Base-by-base conservation (phyloP, 2,888 invertebrate genomes). In the Eupithecia exiguata region DNA sequence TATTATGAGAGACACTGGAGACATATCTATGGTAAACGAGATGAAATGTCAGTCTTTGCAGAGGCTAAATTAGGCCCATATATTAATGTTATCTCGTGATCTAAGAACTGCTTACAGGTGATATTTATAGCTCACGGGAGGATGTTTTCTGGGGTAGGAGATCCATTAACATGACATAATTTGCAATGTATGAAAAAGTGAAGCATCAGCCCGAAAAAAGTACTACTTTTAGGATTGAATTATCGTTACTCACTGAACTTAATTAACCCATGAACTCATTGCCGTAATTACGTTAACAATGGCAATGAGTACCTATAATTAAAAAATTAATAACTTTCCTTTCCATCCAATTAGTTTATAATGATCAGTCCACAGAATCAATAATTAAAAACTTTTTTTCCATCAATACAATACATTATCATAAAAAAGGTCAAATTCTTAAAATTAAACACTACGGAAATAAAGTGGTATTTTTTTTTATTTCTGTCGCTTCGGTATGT, bases 1-100 rank as follows among this genome's bases (percentile, higher is more conserved):
- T 66, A 46, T 73, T 61, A 18, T 38, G 35, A 40, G 36, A 36
- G 66, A 21, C 66, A 53, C 63, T 69, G 49, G 69, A 68, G 62
- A 49, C 21, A 4, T 61, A 69, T 69, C 4, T n/a, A 25, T 65
- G 18, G 18, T 40, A 40, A 66, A 66, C 38, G 10, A 70, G 38
- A 35, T 43, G 40, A 40, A 43, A 40, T 40, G 40, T 18, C 46
- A 18, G 46, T 68, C 53, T 40, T 67, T 43, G 35, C 18, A 36
- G 21, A 18, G 65, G 49, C 40, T 40, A 65, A 38, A 53, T 18
- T 25, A 58, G 40, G n/a, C 12, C 53, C 40, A 70, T 40, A 66
- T 58, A 58, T 25, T 21, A 69, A 5, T 1, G 62, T 18, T 16
- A 30, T 62, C 21, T 58, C 14, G 58, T 25, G 58, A 58, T 58